These are phyloP conservation scores for Acanthopagrus latus DNA, from an alignment of 2,797 vertebrate genomes.

Conservation along the genomic window DNA sequence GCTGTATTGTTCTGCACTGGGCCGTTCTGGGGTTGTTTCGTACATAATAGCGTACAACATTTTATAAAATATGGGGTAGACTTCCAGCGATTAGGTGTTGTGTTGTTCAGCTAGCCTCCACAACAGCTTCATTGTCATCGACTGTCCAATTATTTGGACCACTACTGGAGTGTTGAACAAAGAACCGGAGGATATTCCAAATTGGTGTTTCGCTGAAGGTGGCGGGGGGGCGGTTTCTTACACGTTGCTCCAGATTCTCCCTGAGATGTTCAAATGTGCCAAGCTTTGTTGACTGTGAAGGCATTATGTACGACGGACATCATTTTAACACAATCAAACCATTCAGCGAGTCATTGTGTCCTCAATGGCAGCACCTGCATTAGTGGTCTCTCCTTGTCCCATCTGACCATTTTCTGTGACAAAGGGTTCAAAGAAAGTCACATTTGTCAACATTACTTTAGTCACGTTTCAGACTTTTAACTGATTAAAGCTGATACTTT, in stretches of 20 bases:
- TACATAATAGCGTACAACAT: background rate
- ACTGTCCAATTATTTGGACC: too few relatives aligned
- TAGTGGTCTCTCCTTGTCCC: background rate
- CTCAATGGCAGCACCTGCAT: background rate
- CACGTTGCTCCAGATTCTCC: background rate
- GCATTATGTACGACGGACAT: background rate
- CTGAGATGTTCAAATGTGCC: background rate
- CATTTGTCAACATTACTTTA: background rate
- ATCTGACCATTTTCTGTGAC: background rate
- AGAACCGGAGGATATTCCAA: too few relatives aligned
- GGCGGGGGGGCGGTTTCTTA: background rate
- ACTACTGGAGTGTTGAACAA: too few relatives aligned
- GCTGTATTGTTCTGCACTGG: background rate
- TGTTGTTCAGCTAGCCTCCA: background rate
- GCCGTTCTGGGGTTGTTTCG: fast-evolving
- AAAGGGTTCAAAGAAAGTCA: too few relatives aligned
- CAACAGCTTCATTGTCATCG: background rate
- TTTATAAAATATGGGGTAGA: background rate
- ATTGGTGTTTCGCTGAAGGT: background rate
- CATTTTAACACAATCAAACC: background rate
- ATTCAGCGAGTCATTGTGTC: background rate
- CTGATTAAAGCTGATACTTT: too few relatives aligned
- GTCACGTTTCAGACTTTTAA: too few relatives aligned
- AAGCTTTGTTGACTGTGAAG: background rate
- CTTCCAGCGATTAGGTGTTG: background rate